These are phyloP conservation scores for Branchipolynoe longqiensis DNA, from an alignment of 2,888 invertebrate genomes.

Conservation along the genomic window DNA sequence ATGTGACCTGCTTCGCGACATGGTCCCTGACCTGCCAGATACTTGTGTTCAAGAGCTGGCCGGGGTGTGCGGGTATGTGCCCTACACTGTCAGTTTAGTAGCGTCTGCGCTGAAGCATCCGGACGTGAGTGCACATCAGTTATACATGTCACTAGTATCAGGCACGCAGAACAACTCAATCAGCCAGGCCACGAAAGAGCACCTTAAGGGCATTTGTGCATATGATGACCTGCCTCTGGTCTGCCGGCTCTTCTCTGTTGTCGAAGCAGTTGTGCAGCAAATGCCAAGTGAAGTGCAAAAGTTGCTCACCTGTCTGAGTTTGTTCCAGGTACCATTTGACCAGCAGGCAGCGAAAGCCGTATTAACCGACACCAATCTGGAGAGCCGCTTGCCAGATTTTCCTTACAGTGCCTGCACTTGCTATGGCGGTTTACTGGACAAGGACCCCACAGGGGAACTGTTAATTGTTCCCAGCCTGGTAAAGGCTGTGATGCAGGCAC, in stretches of 20 bases:
- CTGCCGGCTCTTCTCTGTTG: conserved; percentile 22
- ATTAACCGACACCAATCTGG: conserved; percentile 30
- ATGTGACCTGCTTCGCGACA: conserved; percentile 56
- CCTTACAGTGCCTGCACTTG: conserved; percentile 38
- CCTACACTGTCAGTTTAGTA: conserved; percentile 59
- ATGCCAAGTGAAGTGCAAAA: conserved; percentile 19
- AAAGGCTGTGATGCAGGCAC: conserved; percentile 9
- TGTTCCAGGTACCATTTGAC: conserved; percentile 53
- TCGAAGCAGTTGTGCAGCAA: conserved; percentile 53
- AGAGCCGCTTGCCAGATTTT: conserved; percentile 13
- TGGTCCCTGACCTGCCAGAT: conserved; percentile 66
- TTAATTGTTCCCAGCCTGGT: conserved; percentile 1
- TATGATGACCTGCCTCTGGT: background rate
- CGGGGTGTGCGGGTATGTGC: conserved; percentile 60
- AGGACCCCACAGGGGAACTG: conserved; percentile 26
- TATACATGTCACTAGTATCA: conserved; percentile 14
- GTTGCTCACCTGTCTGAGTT: conserved; percentile 18
- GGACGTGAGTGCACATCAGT: conserved; percentile 40
- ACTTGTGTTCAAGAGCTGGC: conserved; percentile 61
- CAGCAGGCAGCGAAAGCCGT: conserved; percentile 29
- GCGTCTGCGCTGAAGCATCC: conserved; percentile 54
- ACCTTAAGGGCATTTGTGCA: conserved; percentile 6
- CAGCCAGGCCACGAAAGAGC: background rate
- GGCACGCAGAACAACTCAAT: background rate
- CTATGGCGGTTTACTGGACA: conserved; percentile 43